Evolutionary conservation across 2,113 vertebrate species (phyloP).

Genomic region (Stigmatopora nigra): DNA sequence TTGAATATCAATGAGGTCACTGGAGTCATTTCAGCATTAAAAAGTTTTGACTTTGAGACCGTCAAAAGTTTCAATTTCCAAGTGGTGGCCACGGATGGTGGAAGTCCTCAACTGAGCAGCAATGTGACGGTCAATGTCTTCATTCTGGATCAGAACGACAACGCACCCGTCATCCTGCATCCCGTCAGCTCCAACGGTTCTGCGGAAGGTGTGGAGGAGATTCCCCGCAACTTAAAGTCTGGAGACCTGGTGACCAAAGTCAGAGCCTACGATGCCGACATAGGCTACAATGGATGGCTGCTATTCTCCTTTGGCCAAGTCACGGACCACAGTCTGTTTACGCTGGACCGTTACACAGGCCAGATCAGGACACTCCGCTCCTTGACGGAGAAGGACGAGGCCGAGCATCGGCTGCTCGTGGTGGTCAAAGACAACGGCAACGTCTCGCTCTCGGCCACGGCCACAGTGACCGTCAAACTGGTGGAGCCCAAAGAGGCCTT

Average conservation of each 20-base stretch:
- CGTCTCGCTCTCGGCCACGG: constrained; percentile 56
- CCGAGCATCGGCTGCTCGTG: constrained; percentile 32
- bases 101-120: constrained; percentile 53
- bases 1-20: constrained; percentile 64
- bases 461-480: constrained; percentile 54
- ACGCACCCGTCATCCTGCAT: constrained; percentile 62
- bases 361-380: too few species aligned
- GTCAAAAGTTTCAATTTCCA: constrained; percentile 62
- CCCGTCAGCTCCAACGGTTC: constrained; percentile 62
- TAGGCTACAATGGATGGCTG: constrained; percentile 66
- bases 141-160: constrained; percentile 64
- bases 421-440: constrained; percentile 64
- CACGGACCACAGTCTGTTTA: too few species aligned
- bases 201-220: constrained; percentile 30
- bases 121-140: constrained; percentile 46
- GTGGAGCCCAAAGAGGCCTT: constrained; percentile 61
- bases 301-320: constrained; percentile 40
- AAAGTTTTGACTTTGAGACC: constrained; percentile 66
- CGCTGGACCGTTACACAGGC: too few species aligned
- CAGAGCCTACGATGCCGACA: constrained; percentile 62
- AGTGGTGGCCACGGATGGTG: constrained; percentile 58
- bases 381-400: too few species aligned
- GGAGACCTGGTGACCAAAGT: constrained; percentile 64
- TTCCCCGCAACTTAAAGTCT: constrained; percentile 55
- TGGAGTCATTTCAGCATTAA: constrained; percentile 51